Conservation (phyloP, 2,113 vertebrate species). For the Sterna hirundo region DNA sequence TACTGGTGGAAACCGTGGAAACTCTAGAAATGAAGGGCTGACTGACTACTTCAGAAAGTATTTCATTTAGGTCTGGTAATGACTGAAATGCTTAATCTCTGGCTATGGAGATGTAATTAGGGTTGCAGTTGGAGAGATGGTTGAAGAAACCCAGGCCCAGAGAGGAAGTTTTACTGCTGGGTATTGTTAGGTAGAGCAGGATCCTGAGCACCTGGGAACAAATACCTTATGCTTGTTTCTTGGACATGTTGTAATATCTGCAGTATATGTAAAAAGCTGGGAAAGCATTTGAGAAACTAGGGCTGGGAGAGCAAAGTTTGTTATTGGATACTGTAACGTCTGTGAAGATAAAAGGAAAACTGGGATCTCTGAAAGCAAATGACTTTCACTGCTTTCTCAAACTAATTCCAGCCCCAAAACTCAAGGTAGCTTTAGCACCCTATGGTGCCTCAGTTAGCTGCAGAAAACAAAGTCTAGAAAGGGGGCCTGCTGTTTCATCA, state of each 20-base stretch:
- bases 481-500: background rate
- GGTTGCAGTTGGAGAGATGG: rapidly evolving
- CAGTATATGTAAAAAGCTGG: background rate
- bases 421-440: background rate
- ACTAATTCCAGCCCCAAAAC: background rate
- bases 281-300: background rate
- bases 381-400: background rate
- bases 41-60: background rate
- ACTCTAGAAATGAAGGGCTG: background rate
- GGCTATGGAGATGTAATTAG: background rate
- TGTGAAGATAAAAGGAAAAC: background rate
- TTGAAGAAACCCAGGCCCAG: background rate
- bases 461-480: background rate
- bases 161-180: background rate
- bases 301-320: background rate
- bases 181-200: background rate
- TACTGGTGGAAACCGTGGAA: background rate
- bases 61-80: background rate
- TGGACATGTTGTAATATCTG: background rate
- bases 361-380: background rate
- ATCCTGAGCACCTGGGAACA: background rate
- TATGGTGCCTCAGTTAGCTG: background rate
- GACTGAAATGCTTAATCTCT: background rate
- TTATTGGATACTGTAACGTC: background rate
- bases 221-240: background rate